Conservation (phyloP, 2,888 invertebrate genomes). For the Oscheius onirici region DNA sequence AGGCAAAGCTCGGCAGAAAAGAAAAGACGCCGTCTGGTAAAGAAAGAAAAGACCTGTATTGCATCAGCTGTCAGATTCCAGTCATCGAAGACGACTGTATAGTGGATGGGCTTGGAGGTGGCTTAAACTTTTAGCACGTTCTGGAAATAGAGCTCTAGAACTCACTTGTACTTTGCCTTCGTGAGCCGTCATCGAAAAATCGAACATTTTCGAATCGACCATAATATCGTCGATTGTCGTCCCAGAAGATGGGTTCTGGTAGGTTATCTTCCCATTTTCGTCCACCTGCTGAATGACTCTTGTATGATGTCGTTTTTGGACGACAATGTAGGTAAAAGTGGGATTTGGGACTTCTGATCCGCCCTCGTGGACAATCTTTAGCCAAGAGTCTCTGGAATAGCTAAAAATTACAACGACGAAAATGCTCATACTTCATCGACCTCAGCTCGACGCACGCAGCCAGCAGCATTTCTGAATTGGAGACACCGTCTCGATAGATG, state of each 20-base stretch:
- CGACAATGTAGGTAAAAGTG: constrained; percentile 51
- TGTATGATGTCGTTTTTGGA: constrained; percentile 55
- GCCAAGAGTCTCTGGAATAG: constrained; percentile 19
- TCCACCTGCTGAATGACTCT: too few relatives aligned
- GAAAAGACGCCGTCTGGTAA: too few relatives aligned
- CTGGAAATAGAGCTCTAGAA: too few relatives aligned
- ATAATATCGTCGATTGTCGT: constrained; percentile 40
- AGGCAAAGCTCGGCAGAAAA: too few relatives aligned
- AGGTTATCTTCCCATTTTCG: too few relatives aligned
- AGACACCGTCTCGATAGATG: constrained; percentile 55
- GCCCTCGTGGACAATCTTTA: too few relatives aligned
- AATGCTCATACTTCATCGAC: constrained; percentile 6
- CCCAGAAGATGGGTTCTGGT: constrained; percentile 42
- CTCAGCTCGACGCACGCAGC: background rate
- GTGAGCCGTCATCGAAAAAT: constrained; percentile 91
- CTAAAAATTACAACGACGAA: background rate
- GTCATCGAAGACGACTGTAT: constrained; percentile 99
- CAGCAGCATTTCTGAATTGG: constrained; percentile 48
- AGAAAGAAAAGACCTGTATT: too few relatives aligned
- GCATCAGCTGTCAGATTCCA: constrained; percentile 98
- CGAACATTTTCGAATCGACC: constrained; percentile 77
- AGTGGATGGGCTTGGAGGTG: constrained; percentile 97
- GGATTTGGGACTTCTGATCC: too few relatives aligned
- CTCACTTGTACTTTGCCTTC: constrained; percentile 26
- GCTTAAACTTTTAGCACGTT: too few relatives aligned